A percentile compares a stretch with the other conserved stretches of the same genome.
Conservation (phyloP, 2,113 vertebrate species). For the Pithys albifrons region DNA sequence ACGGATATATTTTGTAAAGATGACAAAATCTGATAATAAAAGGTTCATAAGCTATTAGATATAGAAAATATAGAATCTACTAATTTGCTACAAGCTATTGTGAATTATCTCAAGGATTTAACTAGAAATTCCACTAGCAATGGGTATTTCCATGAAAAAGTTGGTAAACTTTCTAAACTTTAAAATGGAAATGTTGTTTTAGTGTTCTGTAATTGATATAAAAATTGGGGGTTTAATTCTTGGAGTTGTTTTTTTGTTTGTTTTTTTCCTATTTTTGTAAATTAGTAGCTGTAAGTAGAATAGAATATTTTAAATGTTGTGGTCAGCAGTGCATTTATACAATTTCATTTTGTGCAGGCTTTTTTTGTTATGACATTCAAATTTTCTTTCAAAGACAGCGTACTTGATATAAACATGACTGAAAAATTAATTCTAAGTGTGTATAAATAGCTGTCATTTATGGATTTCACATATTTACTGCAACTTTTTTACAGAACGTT, state of each 20-base stretch:
- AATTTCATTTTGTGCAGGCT: not conserved
- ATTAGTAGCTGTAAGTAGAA: not conserved
- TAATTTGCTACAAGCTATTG: not conserved
- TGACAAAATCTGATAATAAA: not conserved
- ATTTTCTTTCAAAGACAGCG: not conserved
- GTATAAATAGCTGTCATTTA: not conserved
- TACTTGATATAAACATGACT: not conserved
- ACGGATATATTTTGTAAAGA: slow-evolving; percentile 2
- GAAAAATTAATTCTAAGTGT: not conserved
- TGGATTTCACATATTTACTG: not conserved
- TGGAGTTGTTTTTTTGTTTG: not conserved
- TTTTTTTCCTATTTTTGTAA: not conserved
- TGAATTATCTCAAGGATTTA: not conserved
- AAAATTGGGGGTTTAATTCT: not conserved
- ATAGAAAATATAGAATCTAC: not conserved
- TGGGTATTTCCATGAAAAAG: not conserved
- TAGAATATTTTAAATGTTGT: not conserved
- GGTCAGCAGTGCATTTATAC: not conserved
- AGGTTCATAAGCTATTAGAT: not conserved
- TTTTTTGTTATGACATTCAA: not conserved
- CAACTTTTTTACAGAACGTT: not conserved
- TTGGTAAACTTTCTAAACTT: not conserved
- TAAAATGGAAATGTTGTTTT: not conserved
- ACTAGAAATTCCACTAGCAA: not conserved
- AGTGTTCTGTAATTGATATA: not conserved